Base-by-base conservation (phyloP, 2,797 vertebrate species). In the Coendou prehensilis region DNA sequence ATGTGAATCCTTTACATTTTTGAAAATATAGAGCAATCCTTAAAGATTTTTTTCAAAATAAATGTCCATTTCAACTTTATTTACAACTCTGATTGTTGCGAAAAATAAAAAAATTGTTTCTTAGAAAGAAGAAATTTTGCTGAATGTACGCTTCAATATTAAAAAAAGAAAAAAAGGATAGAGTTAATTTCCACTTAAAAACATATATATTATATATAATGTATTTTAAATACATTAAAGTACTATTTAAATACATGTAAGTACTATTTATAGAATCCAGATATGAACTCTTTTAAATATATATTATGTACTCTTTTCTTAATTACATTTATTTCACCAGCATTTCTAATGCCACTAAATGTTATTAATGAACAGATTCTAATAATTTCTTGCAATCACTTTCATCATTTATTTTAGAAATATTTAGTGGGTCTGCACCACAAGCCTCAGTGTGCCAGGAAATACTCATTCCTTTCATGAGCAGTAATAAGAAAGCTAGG, bases 1-100 rank as follows among this genome's bases (percentile, higher is more conserved):
- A 79, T 69, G 10, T 33, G 73, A 4, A 61, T 75, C 5, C 4
- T 73, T 64, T 83, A 45, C 18, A 87, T n/a, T 94, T 91, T 37
- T 90, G 73, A 93, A 91, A 85, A 54, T 84, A 80, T 45, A 83
- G 9, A 83, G 17, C 73, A 22, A 61, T 37, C 41, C 45, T 85
- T 17, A 57, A 95, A 84, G n/a, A 61, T 67, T 50, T 63, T 26
- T 80, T 30, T 1, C 18, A 8, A 85, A 76, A 73, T 79, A 57
- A 76, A 89, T 41, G 5, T 28, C 45, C 88, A 30, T 79, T 73
- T 33, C 33, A 93, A 80, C 28, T 30, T 47, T 37, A 95, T 76
- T 89, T 28, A 8, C 1, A 75, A 13, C 26, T 73, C 33, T 2
- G 2, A 9, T 80, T 84, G 15, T 80, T 80, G 2, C 20, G 52